Evolutionary conservation across 2,113 vertebrate genomes (phyloP), one percentile per base, ranked within the genome.

Genomic region (Rhadina sibilatrix): DNA sequence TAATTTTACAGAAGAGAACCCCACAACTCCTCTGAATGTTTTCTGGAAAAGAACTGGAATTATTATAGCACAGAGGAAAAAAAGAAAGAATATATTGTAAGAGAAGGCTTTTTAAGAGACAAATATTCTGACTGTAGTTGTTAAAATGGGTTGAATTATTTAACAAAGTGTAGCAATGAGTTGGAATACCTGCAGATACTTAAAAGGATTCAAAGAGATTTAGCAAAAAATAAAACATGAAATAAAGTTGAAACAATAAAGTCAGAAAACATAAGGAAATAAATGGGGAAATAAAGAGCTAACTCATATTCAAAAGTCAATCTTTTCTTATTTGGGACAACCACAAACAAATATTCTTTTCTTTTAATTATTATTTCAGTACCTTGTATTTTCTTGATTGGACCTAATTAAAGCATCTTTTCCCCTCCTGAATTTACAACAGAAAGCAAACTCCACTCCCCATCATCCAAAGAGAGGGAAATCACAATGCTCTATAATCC

Each of bases 401-500:
- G 15, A 79, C 18, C 37, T 37, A 68, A 86, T 24, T 56, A 90
- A 87, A 87, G 15, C 22, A 56, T 5, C 10, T 5, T 91, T 77
- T 70, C 19, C 25, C 11, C 30, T 64, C 23, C 18, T 44, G 8
- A 68, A 89, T 17, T 47, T 49, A 64, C 25, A 94, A n/a, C 2
- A 61, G 31, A 93, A 88, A 64, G 11, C 10, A 50, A 37, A 38
- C 53, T 75, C n/a, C 31, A 47, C 25, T 56, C 3, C 15, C 11
- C 12, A 64, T 4, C 1, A 5, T 1, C 6, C 5, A 54, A 50
- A 78, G 18, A 83, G 70, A 84, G 47, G 44, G 49, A 92, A 86
- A 92, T 71, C 60, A 94, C 40, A 92, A 60, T 86, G 72, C 60
- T 97, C 86, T 72, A 83, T 83, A 95, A 94, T 82, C 59, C 68